Conservation (phyloP, 2,888 invertebrate species). For the Rhingia campestris region DNA sequence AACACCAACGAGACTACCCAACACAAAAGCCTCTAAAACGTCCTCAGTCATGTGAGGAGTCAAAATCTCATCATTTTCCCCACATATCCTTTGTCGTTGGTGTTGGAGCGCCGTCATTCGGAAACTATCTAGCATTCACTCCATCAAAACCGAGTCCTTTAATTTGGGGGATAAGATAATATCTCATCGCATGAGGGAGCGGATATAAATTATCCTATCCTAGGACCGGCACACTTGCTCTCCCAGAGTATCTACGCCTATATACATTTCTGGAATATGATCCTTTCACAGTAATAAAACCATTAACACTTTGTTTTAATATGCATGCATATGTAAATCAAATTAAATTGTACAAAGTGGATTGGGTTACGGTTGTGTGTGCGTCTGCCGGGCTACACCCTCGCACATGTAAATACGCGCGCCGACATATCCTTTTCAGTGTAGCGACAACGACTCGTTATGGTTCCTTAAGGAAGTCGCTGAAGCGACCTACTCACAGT, state of each 20-base stretch:
- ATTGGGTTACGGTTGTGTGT: constrained; percentile 30
- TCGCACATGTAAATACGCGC: constrained; percentile 26
- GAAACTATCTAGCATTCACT: constrained; percentile 70
- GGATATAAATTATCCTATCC: constrained; percentile 65
- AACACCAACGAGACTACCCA: constrained; percentile 21
- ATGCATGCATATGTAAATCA: constrained; percentile 73
- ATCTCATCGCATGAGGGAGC: constrained; percentile 42
- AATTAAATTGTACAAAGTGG: constrained; percentile 71
- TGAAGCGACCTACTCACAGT: constrained; percentile 12
- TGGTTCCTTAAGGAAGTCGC: constrained; percentile 63
- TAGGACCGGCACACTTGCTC: constrained; percentile 48
- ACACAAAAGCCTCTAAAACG: constrained; percentile 32
- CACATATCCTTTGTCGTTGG: constrained; percentile 44
- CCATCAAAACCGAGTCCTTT: constrained; percentile 59
- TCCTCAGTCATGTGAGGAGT: constrained; percentile 55
- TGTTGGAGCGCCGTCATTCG: constrained; percentile 16
- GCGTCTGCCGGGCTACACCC: constrained; percentile 25
- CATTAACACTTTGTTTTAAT: constrained; percentile 74
- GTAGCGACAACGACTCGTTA: constrained; percentile 54
- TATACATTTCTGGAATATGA: constrained; percentile 49
- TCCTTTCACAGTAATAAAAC: constrained; percentile 72
- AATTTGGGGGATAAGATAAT: constrained; percentile 56
- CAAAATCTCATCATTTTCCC: constrained; percentile 47
- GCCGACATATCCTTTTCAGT: constrained; percentile 54
- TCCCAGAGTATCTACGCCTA: constrained; percentile 15